These are phyloP conservation scores for Caenorhabditis tropicalis DNA, from an alignment of 1,140 invertebrate species.

Conservation along the genomic window DNA sequence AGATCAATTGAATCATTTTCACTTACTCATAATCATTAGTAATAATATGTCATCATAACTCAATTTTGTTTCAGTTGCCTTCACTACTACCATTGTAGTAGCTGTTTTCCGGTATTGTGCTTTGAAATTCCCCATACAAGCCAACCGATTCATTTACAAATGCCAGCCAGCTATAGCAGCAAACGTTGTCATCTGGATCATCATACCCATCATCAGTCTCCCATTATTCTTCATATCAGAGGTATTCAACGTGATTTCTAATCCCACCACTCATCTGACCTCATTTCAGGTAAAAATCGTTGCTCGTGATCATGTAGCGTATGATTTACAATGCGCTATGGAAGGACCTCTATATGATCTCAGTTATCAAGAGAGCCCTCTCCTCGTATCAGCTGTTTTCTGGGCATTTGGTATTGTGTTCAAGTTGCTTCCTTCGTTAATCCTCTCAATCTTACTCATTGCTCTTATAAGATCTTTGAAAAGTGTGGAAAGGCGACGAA, in stretches of 20 bases:
- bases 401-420: slow-evolving; percentile 60
- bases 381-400: slow-evolving; percentile 57
- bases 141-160: slow-evolving; percentile 58
- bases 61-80: slow-evolving; percentile 52
- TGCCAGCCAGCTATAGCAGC: slow-evolving; percentile 47
- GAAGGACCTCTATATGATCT: slow-evolving; percentile 55
- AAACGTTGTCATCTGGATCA: slow-evolving; percentile 53
- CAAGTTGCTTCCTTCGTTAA: slow-evolving; percentile 56
- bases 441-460: slow-evolving; percentile 55
- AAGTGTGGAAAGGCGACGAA: slow-evolving; percentile 51
- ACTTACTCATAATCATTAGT: not conserved
- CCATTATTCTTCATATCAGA: slow-evolving; percentile 60
- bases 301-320: slow-evolving; percentile 11
- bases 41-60: not conserved
- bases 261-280: not conserved
- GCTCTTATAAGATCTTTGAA: slow-evolving; percentile 57
- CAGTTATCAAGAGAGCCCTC: slow-evolving; percentile 50
- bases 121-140: slow-evolving; percentile 56
- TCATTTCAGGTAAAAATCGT: slow-evolving; percentile 35
- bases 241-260: slow-evolving; percentile 3
- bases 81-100: slow-evolving; percentile 58
- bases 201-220: slow-evolving; percentile 59
- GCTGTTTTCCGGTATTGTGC: slow-evolving; percentile 57
- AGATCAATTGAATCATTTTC: too few relatives aligned
- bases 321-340: slow-evolving; percentile 50